These are phyloP conservation scores for Chrysocyon brachyurus DNA, from an alignment of 2,797 vertebrate species.

Conservation along the genomic window DNA sequence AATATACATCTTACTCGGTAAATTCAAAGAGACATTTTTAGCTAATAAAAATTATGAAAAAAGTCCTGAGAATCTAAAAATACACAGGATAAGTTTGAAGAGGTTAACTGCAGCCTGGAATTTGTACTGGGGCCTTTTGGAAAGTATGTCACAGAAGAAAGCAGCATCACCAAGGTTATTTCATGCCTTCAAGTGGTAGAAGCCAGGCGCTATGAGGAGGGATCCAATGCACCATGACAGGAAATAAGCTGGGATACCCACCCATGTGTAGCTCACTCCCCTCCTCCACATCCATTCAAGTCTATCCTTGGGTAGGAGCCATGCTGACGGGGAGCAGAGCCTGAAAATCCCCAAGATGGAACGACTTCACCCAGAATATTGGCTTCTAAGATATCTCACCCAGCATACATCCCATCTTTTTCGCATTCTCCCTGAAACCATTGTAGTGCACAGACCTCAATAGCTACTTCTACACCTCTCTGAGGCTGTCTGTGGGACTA, in stretches of 20 bases:
- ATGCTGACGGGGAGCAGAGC: neutral
- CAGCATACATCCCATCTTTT: neutral
- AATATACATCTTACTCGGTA: neutral
- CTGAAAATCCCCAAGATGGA: neutral
- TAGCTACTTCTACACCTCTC: neutral
- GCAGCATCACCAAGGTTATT: neutral
- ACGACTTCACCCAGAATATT: neutral
- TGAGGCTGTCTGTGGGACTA: neutral
- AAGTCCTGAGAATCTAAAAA: neutral
- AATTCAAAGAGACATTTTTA: neutral
- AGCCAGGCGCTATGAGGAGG: neutral
- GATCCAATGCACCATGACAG: neutral
- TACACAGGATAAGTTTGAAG: neutral
- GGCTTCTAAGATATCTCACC: neutral
- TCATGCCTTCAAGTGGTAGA: neutral
- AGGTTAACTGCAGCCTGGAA: neutral
- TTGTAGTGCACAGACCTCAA: neutral
- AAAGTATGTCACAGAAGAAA: neutral
- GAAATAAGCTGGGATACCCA: neutral
- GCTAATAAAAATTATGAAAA: neutral
- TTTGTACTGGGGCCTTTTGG: neutral
- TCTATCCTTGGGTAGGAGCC: neutral
- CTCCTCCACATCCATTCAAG: neutral
- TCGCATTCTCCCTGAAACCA: neutral
- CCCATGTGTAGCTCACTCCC: neutral